Evolutionary conservation across 2,797 vertebrate species (phyloP), one percentile per base, ranked within the genome.

Genomic region (Falco columbarius): DNA sequence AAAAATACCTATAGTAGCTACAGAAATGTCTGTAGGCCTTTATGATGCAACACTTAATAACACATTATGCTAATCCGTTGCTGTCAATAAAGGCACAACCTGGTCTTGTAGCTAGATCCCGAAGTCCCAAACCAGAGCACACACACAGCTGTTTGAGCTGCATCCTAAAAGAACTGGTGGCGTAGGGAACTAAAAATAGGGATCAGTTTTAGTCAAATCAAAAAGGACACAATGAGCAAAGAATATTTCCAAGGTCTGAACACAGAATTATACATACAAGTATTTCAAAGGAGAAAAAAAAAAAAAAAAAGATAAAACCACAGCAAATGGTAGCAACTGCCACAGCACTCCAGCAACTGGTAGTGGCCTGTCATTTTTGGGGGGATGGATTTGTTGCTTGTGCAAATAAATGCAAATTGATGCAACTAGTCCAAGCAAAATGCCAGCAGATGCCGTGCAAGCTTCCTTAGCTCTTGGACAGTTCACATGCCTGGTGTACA

Each of bases 381-480:
- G n/a, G 32, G 38, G 42, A 86, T 54, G 86, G 75, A 85, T 68
- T 18, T 76, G 10, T 36, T 90, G 54, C 75, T 83, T 83, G 27
- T 89, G 73, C 93, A 96, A 94, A 32, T 55, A 95, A 80, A 12
- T 54, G 62, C 49, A 92, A 96, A 96, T 55, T 93, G 67, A 81
- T 95, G 73, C 63, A 95, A 63, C 49, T 82, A 77, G 88, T 91
- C 36, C 30, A 63, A 85, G 73, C 74, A 93, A 89, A 94, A 86
- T 19, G 34, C 62, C 86, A 90, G 62, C 49, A 87, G 72, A 83
- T 68, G 52, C 52, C 77, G 29, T 32, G 47, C 20, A 85, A 34
- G 49, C 12, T 91, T 93, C 80, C 58, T 76, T 22, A 70, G 71
- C 59, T 63, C 81, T 86, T 46, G 51, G 76, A 56, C 84, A 72